Conservation (phyloP, 2,888 invertebrate species). For the Volucella inanis region DNA sequence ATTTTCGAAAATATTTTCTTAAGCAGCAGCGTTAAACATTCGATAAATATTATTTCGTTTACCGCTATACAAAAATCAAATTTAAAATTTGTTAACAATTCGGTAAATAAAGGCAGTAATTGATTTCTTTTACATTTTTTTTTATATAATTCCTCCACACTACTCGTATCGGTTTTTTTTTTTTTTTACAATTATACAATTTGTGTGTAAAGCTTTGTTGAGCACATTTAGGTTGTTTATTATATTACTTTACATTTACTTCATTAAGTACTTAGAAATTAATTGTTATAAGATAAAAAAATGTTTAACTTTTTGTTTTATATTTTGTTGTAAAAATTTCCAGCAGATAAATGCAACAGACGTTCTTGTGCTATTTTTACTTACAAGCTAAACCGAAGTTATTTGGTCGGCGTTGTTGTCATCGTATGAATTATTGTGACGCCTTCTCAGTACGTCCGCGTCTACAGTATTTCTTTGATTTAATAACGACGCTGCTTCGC, state of each 20-base stretch:
- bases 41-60: slow-evolving; percentile 10
- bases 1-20: slow-evolving; percentile 21
- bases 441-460: slow-evolving; percentile 59
- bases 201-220: slow-evolving; percentile 63
- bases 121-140: slow-evolving; percentile 24
- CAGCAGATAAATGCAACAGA: slow-evolving; percentile 67
- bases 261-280: slow-evolving; percentile 57
- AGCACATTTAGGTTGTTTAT: slow-evolving; percentile 57
- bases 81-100: slow-evolving; percentile 25
- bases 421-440: slow-evolving; percentile 63
- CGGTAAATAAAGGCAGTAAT: slow-evolving; percentile 68
- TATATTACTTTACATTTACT: background rate
- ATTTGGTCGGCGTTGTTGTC: slow-evolving; percentile 76
- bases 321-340: slow-evolving; percentile 34
- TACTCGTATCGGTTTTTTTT: slow-evolving; percentile 9
- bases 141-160: slow-evolving; percentile 4
- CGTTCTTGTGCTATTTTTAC: slow-evolving; percentile 8
- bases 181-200: slow-evolving; percentile 52
- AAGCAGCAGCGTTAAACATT: slow-evolving; percentile 18
- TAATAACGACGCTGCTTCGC: slow-evolving; percentile 14
- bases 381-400: slow-evolving; percentile 77
- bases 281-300: slow-evolving; percentile 29
- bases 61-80: slow-evolving; percentile 8
- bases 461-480: slow-evolving; percentile 51
- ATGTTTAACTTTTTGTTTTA: slow-evolving; percentile 20